Conservation (phyloP, 2,888 invertebrate genomes). For the Andrena praecox region DNA sequence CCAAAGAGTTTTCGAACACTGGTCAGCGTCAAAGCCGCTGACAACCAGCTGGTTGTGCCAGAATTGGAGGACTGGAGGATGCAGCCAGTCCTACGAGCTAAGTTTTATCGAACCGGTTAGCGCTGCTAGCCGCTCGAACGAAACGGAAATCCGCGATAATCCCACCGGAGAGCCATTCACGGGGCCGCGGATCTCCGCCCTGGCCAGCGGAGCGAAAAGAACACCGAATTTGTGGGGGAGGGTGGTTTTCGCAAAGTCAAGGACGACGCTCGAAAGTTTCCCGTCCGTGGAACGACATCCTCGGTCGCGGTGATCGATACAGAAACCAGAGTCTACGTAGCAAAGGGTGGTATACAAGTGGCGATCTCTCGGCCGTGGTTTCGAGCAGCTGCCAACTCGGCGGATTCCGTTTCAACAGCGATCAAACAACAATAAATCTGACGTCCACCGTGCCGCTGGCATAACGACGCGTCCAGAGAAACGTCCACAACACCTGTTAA, state of each 20-base stretch:
- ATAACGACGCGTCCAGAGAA: background rate
- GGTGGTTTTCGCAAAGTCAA: conserved; percentile 39
- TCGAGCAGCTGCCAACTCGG: conserved; percentile 17
- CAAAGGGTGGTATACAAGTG: conserved; percentile 14
- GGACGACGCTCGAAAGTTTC: conserved; percentile 29
- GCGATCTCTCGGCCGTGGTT: background rate
- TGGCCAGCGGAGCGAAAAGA: conserved; percentile 6
- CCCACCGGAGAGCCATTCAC: conserved; percentile 1
- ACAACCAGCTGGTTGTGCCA: background rate
- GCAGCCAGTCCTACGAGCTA: background rate
- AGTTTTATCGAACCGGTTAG: conserved; percentile 6
- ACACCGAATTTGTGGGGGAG: background rate
- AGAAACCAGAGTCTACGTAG: too few species aligned
- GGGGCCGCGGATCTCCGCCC: background rate
- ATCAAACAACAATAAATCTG: conserved; percentile 63
- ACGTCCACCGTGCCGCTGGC: background rate
- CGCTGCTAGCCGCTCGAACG: background rate
- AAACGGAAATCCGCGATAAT: conserved; percentile 33
- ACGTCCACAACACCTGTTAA: conserved; percentile 26
- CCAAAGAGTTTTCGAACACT: background rate
- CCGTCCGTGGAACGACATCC: background rate
- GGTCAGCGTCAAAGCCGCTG: background rate
- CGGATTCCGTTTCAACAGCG: conserved; percentile 23
- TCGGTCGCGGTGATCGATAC: conserved; percentile 34
- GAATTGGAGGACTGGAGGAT: background rate